Base-by-base conservation (phyloP, 1,140 invertebrate species). In the Drosophila pseudoobscura region DNA sequence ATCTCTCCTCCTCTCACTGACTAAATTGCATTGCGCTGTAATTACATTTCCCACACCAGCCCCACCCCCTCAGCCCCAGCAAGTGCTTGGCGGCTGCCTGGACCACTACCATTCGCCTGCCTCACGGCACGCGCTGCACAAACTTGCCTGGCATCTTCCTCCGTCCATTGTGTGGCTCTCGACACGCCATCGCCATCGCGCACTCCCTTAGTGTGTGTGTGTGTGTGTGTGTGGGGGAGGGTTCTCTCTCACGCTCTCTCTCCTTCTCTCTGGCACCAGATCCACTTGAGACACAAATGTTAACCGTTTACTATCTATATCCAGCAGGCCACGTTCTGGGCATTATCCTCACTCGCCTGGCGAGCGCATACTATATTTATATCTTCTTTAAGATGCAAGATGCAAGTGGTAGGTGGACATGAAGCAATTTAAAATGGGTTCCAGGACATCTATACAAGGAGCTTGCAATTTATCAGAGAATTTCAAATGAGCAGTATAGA, bases 21-120 rank as follows among this genome's bases (percentile, higher is more conserved):
- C 75, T 72, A 89, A 88, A 88, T 88, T 88, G 83, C 83, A 88
- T 88, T 88, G 83, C 88, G 84, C 78, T 88, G 79, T 88, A 88
- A 88, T 88, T 88, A 88, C 79, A 88, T 88, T 88, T 89, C 22
- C 75, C 75, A 35, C 46, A n/a, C 61, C 26, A 13, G 62, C 35
- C 61, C 44, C n/a, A 17, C 17, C 17, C 17, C 17, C 17, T 17
- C 26, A 13, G 62, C 35, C 61, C 44, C n/a, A 26, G 31, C 44
- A 44, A 17, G 17, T 29, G 13, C 60, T 26, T 24, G 41, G 54
- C 13, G 54, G 54, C 53, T 6, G 31, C 31, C 31, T 35, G 31
- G 3, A 35, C 26, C 43, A 31, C 20, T 20, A 20, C 20, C 20
- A 20, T 17, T 24, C 52, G 60, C 45, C 50, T 62, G 39, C 49